These are phyloP conservation scores for Drosophila anceps DNA, from an alignment of 2,888 invertebrate species.

Conservation along the genomic window DNA sequence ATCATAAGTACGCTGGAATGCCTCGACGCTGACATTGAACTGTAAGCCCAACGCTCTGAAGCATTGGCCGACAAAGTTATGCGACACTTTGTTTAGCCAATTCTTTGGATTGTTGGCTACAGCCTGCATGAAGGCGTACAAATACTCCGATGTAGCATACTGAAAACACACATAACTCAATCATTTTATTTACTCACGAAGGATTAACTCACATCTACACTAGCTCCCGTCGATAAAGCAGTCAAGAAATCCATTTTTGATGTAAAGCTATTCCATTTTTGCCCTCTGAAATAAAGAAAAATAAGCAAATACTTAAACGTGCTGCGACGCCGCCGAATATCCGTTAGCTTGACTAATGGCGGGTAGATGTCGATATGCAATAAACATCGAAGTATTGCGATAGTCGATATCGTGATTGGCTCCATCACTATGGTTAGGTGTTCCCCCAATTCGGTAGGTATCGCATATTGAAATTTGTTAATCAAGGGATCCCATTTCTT, in stretches of 20 bases:
- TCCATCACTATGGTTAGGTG: no score
- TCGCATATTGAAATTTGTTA: no score
- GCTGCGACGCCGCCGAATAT: not conserved
- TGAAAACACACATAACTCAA: slow-evolving; percentile 12
- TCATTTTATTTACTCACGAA: not conserved
- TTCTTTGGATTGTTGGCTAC: slow-evolving; percentile 38
- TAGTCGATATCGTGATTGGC: not conserved
- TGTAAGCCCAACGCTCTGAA: slow-evolving; percentile 52
- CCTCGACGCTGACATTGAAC: slow-evolving; percentile 45
- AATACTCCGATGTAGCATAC: slow-evolving; percentile 35
- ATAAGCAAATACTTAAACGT: not conserved
- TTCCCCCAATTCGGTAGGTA: no score
- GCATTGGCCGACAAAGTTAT: slow-evolving; percentile 63
- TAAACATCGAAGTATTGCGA: slow-evolving; percentile 10
- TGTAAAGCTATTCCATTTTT: not conserved
- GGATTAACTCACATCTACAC: slow-evolving; percentile 36
- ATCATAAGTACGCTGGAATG: slow-evolving; percentile 23
- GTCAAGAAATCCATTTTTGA: slow-evolving; percentile 54
- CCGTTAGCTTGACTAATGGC: slow-evolving; percentile 34
- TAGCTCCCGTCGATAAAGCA: slow-evolving; percentile 50
- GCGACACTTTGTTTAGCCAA: slow-evolving; percentile 53
- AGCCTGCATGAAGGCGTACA: slow-evolving; percentile 28
- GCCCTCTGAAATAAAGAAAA: not conserved
- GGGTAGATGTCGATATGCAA: slow-evolving; percentile 8
- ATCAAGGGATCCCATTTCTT: no score